Percentiles rank a stretch among this genome's conserved stretches.
Evolutionary conservation across 2,888 invertebrate genomes (phyloP).

Genomic region (Sarcophaga caerulescens): DNA sequence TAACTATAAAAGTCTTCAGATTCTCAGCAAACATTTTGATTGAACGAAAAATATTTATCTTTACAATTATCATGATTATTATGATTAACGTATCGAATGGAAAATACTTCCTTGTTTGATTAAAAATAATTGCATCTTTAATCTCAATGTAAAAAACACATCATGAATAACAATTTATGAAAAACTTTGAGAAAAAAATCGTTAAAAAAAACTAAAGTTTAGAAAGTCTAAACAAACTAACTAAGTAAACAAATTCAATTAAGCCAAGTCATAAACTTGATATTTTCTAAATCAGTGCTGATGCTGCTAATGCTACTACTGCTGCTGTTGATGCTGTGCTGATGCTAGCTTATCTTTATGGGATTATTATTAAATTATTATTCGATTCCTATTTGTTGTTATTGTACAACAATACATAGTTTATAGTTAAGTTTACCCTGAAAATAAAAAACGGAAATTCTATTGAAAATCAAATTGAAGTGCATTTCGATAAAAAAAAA

Average conservation of each 20-base stretch:
- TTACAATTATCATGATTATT: conserved; percentile 39
- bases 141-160: too few species aligned
- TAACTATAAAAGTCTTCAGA: not conserved
- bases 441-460: conserved; percentile 47
- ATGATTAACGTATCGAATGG: conserved; percentile 28
- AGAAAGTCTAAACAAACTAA: conserved; percentile 47
- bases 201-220: conserved; percentile 18
- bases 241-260: conserved; percentile 36
- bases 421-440: conserved; percentile 53
- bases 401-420: too few species aligned
- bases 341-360: not conserved
- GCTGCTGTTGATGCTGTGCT: too few species aligned
- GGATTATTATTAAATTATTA: too few species aligned
- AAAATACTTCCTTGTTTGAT: conserved; percentile 61
- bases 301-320: conserved; percentile 31
- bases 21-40: conserved; percentile 35
- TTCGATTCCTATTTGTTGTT: too few species aligned
- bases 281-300: conserved; percentile 42
- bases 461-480: conserved; percentile 13
- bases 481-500: not conserved
- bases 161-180: too few species aligned
- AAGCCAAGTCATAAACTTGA: conserved; percentile 34
- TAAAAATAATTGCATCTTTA: conserved; percentile 47
- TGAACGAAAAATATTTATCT: conserved; percentile 46
- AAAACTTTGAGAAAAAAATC: not conserved